These are phyloP conservation scores for Mobula birostris DNA, from an alignment of 2,113 vertebrate genomes.

Conservation along the genomic window DNA sequence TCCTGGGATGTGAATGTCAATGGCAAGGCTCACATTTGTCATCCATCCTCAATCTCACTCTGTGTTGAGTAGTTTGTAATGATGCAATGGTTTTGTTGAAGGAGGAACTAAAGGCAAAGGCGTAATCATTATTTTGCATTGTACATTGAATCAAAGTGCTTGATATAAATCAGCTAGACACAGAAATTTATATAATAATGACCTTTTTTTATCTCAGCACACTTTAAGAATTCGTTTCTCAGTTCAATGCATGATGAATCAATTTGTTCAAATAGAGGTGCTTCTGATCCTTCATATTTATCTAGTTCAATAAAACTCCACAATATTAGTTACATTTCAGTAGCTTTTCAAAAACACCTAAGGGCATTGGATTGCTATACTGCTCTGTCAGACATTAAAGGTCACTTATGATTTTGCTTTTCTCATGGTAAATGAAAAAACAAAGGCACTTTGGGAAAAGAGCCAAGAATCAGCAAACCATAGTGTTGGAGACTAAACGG, in stretches of 20 bases:
- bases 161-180: slow-evolving; percentile 4
- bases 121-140: neutral
- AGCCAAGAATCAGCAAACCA: neutral
- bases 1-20: too few relatives aligned
- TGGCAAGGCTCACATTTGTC: too few relatives aligned
- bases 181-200: neutral
- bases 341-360: slow-evolving; percentile 5
- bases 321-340: slow-evolving; percentile 22
- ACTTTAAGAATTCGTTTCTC: slow-evolving; percentile 19
- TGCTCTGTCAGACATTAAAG: slow-evolving; percentile 13
- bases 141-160: neutral
- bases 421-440: neutral
- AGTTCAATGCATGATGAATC: slow-evolving; percentile 24
- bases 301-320: neutral
- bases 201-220: neutral
- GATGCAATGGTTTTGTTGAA: slow-evolving; percentile 12
- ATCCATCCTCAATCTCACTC: neutral
- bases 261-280: neutral
- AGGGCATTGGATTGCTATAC: neutral
- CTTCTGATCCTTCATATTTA: slow-evolving; percentile 19
- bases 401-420: slow-evolving; percentile 15
- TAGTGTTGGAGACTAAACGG: slow-evolving; percentile 5
- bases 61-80: neutral
- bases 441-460: neutral
- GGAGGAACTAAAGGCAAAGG: neutral